phyloP scores from a whole-genome alignment of 2,113 vertebrate genomes.

The Tyrannus savana region DNA sequence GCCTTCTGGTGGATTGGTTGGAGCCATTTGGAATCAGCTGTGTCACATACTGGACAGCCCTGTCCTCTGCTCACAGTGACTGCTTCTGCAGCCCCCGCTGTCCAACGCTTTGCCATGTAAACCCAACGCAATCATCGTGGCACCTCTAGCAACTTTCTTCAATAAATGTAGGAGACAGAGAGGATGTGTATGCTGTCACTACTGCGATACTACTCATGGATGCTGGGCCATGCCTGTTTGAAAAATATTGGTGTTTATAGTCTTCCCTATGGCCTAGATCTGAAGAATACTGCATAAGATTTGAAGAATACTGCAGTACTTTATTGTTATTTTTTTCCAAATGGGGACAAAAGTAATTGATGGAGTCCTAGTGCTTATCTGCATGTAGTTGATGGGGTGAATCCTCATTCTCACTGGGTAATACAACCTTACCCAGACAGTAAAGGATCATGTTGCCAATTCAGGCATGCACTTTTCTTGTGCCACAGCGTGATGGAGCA shows the following conservation, averaged over 20 bases:
- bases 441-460: neutral
- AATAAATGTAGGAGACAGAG: neutral
- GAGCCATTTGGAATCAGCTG: neutral
- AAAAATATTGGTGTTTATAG: neutral
- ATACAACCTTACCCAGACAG: neutral
- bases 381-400: neutral
- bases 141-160: neutral
- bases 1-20: accelerated
- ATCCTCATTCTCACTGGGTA: neutral
- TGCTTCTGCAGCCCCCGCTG: neutral
- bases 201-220: too few relatives aligned
- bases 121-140: neutral
- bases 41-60: neutral
- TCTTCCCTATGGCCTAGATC: neutral
- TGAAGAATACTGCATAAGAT: neutral
- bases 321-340: neutral
- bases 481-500: neutral
- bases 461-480: neutral
- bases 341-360: neutral
- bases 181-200: neutral
- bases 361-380: neutral
- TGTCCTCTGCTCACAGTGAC: neutral
- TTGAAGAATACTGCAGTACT: neutral
- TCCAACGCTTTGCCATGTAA: neutral
- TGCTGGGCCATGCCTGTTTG: neutral